These are phyloP conservation scores for Drosophila nikananu DNA, from an alignment of 1,140 invertebrate genomes.

Conservation along the genomic window DNA sequence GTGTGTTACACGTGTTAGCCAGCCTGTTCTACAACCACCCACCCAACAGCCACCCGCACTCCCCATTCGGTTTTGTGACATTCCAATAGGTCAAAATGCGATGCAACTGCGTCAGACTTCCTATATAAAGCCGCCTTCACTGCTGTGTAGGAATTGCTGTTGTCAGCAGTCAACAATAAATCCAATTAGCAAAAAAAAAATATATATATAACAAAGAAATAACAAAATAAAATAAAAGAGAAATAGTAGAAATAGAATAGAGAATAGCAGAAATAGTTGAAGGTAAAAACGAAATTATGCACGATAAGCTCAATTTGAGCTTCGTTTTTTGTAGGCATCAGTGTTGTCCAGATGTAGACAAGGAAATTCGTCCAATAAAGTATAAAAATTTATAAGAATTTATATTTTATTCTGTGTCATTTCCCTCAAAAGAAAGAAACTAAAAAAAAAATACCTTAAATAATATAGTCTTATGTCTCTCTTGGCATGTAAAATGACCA, in stretches of 20 bases:
- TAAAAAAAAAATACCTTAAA: not conserved
- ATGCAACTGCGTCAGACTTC: constrained; percentile 42
- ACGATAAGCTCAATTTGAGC: constrained; percentile 61
- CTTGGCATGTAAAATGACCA: constrained; percentile 6
- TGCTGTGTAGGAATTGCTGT: constrained; percentile 12
- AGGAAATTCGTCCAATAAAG: rapidly evolving
- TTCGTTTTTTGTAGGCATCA: constrained; percentile 9
- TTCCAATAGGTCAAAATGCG: constrained; percentile 45
- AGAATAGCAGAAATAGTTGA: constrained; percentile 63
- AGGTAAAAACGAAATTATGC: constrained; percentile 68
- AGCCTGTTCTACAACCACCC: not conserved
- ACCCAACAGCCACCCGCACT: constrained; percentile 6
- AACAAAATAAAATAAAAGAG: constrained; percentile 24
- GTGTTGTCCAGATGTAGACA: not conserved
- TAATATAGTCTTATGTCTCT: not conserved
- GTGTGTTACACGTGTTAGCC: constrained; percentile 32
- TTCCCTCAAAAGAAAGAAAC: not conserved
- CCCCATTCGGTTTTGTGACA: constrained; percentile 2
- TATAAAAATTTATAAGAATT: not conserved
- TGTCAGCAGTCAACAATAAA: constrained; percentile 82
- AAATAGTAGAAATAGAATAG: constrained; percentile 50
- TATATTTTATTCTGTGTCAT: not conserved
- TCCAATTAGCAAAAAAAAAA: constrained; percentile 69
- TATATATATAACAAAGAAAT: not conserved
- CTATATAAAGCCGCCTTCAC: constrained; percentile 7